Conservation (phyloP, 1,140 invertebrate species). For the Oncopeltus fasciatus region DNA sequence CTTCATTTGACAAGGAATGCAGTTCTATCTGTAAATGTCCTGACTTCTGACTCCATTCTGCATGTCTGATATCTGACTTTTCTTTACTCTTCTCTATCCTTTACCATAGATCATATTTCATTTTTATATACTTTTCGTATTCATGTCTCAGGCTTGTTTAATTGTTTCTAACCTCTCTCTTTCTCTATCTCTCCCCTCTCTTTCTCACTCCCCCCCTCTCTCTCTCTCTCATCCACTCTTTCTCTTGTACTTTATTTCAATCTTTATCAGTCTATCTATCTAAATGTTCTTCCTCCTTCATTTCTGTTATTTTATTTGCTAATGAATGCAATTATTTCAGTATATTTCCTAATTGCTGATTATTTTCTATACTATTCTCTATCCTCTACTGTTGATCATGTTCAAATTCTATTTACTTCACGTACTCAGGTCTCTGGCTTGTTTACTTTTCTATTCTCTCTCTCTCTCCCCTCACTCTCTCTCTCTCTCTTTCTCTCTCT, state of each 20-base stretch:
- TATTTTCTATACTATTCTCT: neutral
- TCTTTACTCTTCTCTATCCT: neutral
- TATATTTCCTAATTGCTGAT: neutral
- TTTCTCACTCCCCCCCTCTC: neutral
- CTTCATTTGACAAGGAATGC: too few relatives aligned
- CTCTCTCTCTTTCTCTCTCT: too few relatives aligned
- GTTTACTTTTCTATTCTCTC: neutral
- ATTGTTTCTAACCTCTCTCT: neutral
- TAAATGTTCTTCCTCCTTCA: neutral
- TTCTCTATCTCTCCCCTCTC: neutral
- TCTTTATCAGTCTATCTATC: too few relatives aligned
- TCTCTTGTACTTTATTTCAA: too few relatives aligned
- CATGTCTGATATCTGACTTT: too few relatives aligned
- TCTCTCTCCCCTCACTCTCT: constrained; percentile 7
- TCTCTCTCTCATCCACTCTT: neutral
- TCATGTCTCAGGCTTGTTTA: neutral
- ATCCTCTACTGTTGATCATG: too few relatives aligned
- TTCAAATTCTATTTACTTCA: too few relatives aligned
- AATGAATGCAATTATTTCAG: neutral
- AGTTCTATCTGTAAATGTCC: too few relatives aligned
- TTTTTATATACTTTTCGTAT: neutral
- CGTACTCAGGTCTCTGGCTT: too few relatives aligned
- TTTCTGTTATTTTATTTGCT: neutral
- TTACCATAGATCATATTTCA: neutral
- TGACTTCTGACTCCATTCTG: too few relatives aligned